Base-by-base conservation (phyloP, 2,888 invertebrate genomes). In the Gymnoscelis rufifasciata region DNA sequence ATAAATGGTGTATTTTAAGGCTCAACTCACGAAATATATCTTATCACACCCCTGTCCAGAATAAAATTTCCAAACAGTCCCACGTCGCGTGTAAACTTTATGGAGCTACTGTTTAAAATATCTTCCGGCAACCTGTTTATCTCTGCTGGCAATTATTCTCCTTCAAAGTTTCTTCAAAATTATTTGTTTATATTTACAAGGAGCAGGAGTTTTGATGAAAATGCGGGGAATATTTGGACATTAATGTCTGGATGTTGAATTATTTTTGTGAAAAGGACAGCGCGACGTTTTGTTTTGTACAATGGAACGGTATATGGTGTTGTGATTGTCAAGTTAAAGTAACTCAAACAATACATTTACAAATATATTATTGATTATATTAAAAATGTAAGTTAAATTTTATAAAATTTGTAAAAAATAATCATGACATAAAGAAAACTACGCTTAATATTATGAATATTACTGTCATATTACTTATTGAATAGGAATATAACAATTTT, bases 121-220 rank as follows among this genome's bases (percentile, higher is more conserved):
- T 40, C 43, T 43, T 43, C 30, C 26, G 31, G 39, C 30, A 40
- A 41, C 26, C 36, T 47, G 41, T 38, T 41, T 48, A 43, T 43
- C 43, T 48, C 15, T 27, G 37, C 37, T 37, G 24, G 41, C 43
- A 27, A 43, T 40, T 48, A 39, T 43, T 43, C 36, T 35, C 29
- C 38, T 39, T 43, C 1, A 30, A 43, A 47, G 13, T 47, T 48
- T 31, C 43, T 36, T 38, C 4, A 10, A 27, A 37, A 48, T 43
- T 19, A 38, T 43, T 48, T 39, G 27, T 36, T 43, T 30, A 7
- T 39, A 36, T 39, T 42, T 42, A 43, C 39, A 31, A 33, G 26
- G 14, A 38, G 29, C 7, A 14, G 28, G 31, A 42, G 14, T 38
- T 44, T 27, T 12, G 6, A 15, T 31, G 8, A 31, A n/a, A 33